A percentile compares a stretch with the other conserved stretches of the same genome.
phyloP scores from a whole-genome alignment of 2,797 vertebrate genomes.

The Pipistrellus nathusii region DNA sequence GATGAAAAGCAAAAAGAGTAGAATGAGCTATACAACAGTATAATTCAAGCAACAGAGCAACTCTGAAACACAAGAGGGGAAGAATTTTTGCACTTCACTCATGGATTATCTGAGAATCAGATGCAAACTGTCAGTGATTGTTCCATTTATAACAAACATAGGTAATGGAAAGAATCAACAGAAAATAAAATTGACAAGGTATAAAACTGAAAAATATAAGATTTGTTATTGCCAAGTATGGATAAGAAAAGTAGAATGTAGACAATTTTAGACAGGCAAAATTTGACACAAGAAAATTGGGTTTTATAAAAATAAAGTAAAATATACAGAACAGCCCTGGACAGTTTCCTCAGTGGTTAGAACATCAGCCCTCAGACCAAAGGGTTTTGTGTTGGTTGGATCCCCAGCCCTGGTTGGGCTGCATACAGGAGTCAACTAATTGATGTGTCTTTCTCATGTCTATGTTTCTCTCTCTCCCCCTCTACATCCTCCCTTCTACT shows the following conservation, averaged over 20 bases:
- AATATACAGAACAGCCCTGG: not conserved
- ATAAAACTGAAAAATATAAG: not conserved
- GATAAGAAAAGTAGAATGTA: constrained; percentile 53
- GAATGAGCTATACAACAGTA: not conserved
- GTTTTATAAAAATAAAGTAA: constrained; percentile 57
- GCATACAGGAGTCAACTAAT: no score
- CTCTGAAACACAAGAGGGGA: not conserved
- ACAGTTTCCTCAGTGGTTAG: no score
- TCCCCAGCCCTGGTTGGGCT: no score
- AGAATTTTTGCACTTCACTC: not conserved
- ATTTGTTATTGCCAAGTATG: not conserved
- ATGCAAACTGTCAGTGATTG: not conserved
- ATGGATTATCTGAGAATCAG: not conserved
- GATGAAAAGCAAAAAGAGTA: not conserved
- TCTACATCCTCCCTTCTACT: no score
- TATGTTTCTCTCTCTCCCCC: no score
- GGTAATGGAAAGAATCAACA: not conserved
- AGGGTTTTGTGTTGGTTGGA: no score
- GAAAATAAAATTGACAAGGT: not conserved
- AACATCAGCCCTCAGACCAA: no score
- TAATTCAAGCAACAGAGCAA: not conserved
- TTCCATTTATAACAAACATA: not conserved
- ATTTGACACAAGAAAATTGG: not conserved
- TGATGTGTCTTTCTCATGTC: no score
- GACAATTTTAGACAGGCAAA: not conserved